Evolutionary conservation across 2,888 invertebrate species (phyloP).

Genomic region (Epistrophe grossulariae): DNA sequence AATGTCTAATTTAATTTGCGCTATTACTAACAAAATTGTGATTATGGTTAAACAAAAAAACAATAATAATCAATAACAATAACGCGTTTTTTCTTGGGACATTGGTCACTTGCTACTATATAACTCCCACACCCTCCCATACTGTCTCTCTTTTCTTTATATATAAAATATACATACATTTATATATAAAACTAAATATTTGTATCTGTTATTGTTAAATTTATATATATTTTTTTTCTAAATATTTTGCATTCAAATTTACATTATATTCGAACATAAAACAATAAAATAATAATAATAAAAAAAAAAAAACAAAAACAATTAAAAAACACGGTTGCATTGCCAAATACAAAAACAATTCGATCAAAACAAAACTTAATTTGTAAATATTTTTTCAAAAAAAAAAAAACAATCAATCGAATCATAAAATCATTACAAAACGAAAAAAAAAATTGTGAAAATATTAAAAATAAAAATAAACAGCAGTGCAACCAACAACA

Average conservation of each 20-base stretch:
- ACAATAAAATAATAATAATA: conserved; percentile 48
- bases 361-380: conserved; percentile 37
- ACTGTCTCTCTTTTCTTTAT: conserved; percentile 49
- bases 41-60: conserved; percentile 41
- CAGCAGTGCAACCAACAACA: conserved; percentile 85
- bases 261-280: conserved; percentile 65
- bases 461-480: conserved; percentile 78
- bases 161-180: conserved; percentile 46
- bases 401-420: conserved; percentile 45
- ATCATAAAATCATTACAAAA: conserved; percentile 76
- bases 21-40: conserved; percentile 72
- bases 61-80: conserved; percentile 27
- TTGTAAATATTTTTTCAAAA: conserved; percentile 66
- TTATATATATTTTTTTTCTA: conserved; percentile 57
- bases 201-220: conserved; percentile 70
- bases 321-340: conserved; percentile 76
- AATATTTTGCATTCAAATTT: conserved; percentile 74
- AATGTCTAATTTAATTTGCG: conserved; percentile 65
- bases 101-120: conserved; percentile 66
- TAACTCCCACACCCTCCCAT: conserved; percentile 47
- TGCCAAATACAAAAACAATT: conserved; percentile 53
- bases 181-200: conserved; percentile 50
- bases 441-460: conserved; percentile 77
- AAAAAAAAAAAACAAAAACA: conserved; percentile 58
- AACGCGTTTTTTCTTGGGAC: conserved; percentile 64